Conservation (phyloP, 2,113 vertebrate species). For the Brachypteracias leptosomus region DNA sequence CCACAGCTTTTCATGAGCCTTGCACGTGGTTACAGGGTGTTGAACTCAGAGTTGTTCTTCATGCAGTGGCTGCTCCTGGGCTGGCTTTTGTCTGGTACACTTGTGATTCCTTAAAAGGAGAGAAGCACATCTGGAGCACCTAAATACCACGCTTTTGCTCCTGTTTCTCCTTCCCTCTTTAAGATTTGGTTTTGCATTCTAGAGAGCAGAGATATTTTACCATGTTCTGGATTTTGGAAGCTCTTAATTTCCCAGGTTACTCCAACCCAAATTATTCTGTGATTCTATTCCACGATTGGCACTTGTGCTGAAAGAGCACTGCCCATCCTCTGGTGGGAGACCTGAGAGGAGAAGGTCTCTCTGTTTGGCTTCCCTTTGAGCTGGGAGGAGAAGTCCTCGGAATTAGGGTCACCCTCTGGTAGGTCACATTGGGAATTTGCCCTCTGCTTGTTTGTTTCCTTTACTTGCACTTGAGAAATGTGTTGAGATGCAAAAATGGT, state of each 20-base stretch:
- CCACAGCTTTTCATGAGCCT: neutral
- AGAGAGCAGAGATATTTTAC: neutral
- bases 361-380: neutral
- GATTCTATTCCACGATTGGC: neutral
- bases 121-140: neutral
- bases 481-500: neutral
- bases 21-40: neutral
- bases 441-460: neutral
- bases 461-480: neutral
- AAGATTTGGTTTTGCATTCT: neutral
- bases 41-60: neutral
- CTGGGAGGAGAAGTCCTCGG: neutral
- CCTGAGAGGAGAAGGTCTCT: neutral
- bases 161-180: neutral
- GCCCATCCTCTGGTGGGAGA: neutral
- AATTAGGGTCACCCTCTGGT: neutral
- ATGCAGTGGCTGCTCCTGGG: neutral
- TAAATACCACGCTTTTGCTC: neutral
- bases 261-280: neutral
- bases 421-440: neutral
- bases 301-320: neutral
- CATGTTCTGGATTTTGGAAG: neutral
- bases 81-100: neutral
- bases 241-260: neutral
- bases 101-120: neutral